Percentiles rank a stretch among this genome's conserved stretches.
Conservation (phyloP, 2,888 invertebrate genomes). For the Hirtodrosophila alboralis region DNA sequence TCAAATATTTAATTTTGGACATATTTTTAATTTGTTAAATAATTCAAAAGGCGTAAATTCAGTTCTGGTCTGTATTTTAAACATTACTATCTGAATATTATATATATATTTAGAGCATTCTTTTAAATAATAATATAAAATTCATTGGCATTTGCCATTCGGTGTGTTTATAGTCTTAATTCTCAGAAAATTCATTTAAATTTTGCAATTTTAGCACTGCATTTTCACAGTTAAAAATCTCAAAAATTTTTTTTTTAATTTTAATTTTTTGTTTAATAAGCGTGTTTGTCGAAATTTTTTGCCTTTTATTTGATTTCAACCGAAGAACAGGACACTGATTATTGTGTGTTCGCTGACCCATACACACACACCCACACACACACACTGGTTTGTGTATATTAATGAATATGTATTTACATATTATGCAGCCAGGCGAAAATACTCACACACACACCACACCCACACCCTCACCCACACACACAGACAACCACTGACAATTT, state of each 20-base stretch:
- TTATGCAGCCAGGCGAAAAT: conserved; percentile 61
- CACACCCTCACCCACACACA: conserved; percentile 29
- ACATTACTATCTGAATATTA: too few relatives aligned
- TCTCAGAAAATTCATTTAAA: too few relatives aligned
- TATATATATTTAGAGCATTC: too few relatives aligned
- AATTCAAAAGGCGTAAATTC: too few relatives aligned
- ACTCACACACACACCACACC: conserved; percentile 20
- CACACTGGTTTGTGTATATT: conserved; percentile 33
- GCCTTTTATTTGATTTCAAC: conserved; percentile 5
- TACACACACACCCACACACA: conserved; percentile 21
- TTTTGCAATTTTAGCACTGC: too few relatives aligned
- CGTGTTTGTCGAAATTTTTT: conserved; percentile 2
- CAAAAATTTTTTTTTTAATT: conserved; percentile 3
- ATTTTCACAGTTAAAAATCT: not conserved
- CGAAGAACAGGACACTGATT: conserved; percentile 39
- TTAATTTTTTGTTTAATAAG: conserved; percentile 2
- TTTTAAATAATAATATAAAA: too few relatives aligned
- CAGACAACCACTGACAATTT: conserved; percentile 72
- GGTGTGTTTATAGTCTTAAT: too few relatives aligned
- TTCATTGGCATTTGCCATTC: too few relatives aligned
- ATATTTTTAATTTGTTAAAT: too few relatives aligned
- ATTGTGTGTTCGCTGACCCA: conserved; percentile 57
- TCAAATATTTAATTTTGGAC: too few relatives aligned
- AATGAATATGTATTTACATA: conserved; percentile 73
- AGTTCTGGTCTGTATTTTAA: too few relatives aligned